These are phyloP conservation scores for Athalia circularis DNA, from an alignment of 2,888 invertebrate genomes.

Conservation along the genomic window DNA sequence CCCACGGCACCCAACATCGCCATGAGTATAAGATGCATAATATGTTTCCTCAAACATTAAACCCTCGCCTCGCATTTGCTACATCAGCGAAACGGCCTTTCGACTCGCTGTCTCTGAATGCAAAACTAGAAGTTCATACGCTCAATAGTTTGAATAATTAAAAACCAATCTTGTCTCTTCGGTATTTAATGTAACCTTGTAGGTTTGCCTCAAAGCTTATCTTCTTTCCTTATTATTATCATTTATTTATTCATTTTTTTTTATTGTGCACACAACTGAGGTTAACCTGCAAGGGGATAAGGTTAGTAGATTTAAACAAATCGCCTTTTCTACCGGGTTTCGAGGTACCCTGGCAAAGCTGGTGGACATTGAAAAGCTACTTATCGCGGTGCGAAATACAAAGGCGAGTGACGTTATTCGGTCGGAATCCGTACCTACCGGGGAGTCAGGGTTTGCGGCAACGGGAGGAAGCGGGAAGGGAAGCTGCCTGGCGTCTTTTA, in stretches of 20 bases:
- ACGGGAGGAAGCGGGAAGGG: background rate
- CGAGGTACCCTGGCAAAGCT: background rate
- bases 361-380: conserved; percentile 35
- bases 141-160: too few species aligned
- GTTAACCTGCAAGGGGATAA: background rate
- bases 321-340: background rate
- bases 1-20: background rate
- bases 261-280: background rate
- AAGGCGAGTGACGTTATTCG: conserved; percentile 35
- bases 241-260: background rate
- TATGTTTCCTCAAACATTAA: conserved; percentile 9
- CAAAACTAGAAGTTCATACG: too few species aligned
- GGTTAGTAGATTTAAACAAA: conserved; percentile 2
- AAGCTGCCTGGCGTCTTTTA: conserved; percentile 12
- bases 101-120: too few species aligned
- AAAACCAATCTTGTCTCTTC: too few species aligned
- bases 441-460: background rate
- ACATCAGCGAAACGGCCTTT: too few species aligned
- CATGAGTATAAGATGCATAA: background rate
- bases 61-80: background rate
- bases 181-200: too few species aligned
- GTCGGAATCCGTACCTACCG: conserved; percentile 33
- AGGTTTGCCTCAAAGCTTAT: too few species aligned
- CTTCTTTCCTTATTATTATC: too few species aligned
- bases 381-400: conserved; percentile 33